These are phyloP conservation scores for Campylorhamphus procurvoides DNA, from an alignment of 2,113 vertebrate genomes.

Conservation along the genomic window DNA sequence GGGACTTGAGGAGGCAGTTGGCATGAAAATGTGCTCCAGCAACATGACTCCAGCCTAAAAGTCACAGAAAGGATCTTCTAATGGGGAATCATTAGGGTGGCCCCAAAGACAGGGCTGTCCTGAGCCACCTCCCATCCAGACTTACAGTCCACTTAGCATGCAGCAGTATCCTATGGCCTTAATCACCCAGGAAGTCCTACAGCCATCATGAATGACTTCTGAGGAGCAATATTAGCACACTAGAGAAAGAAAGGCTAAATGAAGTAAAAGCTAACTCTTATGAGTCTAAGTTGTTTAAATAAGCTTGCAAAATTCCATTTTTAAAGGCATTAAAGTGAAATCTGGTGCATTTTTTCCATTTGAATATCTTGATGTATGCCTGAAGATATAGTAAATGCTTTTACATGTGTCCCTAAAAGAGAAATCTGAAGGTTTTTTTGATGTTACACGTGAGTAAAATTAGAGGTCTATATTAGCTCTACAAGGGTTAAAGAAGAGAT, in stretches of 20 bases:
- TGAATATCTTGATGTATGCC: not conserved
- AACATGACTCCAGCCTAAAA: rapidly evolving
- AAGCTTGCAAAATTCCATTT: not conserved
- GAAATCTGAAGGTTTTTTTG: not conserved
- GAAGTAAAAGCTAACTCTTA: not conserved
- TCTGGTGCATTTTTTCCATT: not conserved
- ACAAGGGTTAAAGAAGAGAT: not conserved
- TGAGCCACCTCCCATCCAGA: not conserved
- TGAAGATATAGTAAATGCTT: not conserved
- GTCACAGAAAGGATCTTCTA: not conserved
- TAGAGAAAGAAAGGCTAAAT: not conserved
- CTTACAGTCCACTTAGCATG: not conserved
- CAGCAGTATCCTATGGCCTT: not conserved
- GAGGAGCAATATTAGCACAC: not conserved
- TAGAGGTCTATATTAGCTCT: not conserved
- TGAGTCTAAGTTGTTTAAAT: not conserved
- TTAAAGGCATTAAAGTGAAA: not conserved
- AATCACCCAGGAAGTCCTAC: not conserved
- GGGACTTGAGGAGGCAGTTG: rapidly evolving
- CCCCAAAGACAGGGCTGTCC: not conserved
- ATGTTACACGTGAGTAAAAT: not conserved
- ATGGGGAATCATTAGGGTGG: not conserved
- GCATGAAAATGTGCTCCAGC: not conserved
- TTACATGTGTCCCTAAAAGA: not conserved
- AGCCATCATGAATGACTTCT: not conserved